A percentile compares a stretch with the other conserved stretches of the same genome.
phyloP scores from a whole-genome alignment of 1,140 invertebrate genomes.

The Hydropsyche tenuis region DNA sequence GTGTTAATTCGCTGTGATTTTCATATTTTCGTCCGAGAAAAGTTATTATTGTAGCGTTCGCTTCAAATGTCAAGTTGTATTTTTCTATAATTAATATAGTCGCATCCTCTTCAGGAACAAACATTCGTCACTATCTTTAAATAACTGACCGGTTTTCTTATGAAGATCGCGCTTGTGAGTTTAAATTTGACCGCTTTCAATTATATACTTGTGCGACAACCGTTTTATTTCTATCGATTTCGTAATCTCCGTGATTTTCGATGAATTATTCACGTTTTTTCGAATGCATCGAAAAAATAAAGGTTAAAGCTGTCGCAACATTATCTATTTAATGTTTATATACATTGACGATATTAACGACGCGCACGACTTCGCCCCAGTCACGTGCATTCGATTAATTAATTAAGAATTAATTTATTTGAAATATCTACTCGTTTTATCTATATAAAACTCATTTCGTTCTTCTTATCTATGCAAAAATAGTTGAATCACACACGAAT shows the following conservation, averaged over 20 bases:
- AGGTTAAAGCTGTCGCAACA: not conserved
- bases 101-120: not conserved
- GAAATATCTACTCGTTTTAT: too few species aligned
- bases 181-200: conserved; percentile 8
- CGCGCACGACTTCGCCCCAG: too few species aligned
- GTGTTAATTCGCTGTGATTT: too few species aligned
- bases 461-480: not conserved
- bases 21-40: too few species aligned
- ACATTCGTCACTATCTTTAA: conserved; percentile 1
- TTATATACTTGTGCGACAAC: not conserved
- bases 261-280: not conserved
- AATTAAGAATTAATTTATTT: too few species aligned
- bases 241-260: not conserved
- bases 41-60: too few species aligned
- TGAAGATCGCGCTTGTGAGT: not conserved
- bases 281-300: not conserved
- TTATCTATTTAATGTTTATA: not conserved
- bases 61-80: too few species aligned
- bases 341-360: too few species aligned
- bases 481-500: not conserved
- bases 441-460: too few species aligned
- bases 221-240: not conserved
- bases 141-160: conserved; percentile 14
- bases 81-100: too few species aligned
- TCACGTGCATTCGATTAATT: not conserved